Evolutionary conservation across 1,140 invertebrate species (phyloP), one percentile per base, ranked within the genome.

Genomic region (Trichonephila clavata): DNA sequence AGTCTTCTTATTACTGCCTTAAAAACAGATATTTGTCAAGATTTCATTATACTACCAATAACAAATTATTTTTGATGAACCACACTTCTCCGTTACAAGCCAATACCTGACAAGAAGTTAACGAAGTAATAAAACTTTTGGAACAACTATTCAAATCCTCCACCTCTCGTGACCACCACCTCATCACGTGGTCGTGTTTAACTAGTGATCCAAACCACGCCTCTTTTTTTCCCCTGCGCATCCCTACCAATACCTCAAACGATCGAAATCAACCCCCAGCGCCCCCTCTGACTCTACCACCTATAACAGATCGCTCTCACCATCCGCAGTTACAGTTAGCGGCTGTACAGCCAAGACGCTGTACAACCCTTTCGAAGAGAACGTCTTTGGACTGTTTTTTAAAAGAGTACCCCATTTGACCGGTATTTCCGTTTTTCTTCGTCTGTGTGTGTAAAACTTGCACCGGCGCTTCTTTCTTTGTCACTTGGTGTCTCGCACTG

Each of bases 181-280:
- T 21, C 8, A 57, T 86, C 86, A 88, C 86, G 86, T 88, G 86
- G 57, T 39, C 57, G 18, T 88, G 63, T 88, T 88, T 88, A 88
- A 88, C 86, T 39, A 90, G 39, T 61, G 68, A 16, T n/a, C 16
- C n/a, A 60, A 43, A 60, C 43, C 65, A 39, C 65, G 61, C 61
- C 87, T 50, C 65, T 63, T 50, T 68, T 18, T 13, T n/a, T 27
- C 8, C 59, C n/a, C 59, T 27, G 57, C 27, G 59, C 59, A 60
- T 61, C 59, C 84, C 59, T 61, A 86, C 81, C 50, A 57, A 77
- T 84, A 59, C 50, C 81, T 84, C 21, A 84, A 57, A 84, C 43
- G 88, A 90, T 90, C 88, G 88, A 90, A 90, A 20, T 18, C n/a
- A 68, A 32, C 21, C 71, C 50, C 39, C 88, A 90, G 71, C 88